Percentiles rank a stretch among this genome's conserved stretches.
Evolutionary conservation across 2,888 invertebrate genomes (phyloP).

Genomic region (Blastobasis lacticolella): DNA sequence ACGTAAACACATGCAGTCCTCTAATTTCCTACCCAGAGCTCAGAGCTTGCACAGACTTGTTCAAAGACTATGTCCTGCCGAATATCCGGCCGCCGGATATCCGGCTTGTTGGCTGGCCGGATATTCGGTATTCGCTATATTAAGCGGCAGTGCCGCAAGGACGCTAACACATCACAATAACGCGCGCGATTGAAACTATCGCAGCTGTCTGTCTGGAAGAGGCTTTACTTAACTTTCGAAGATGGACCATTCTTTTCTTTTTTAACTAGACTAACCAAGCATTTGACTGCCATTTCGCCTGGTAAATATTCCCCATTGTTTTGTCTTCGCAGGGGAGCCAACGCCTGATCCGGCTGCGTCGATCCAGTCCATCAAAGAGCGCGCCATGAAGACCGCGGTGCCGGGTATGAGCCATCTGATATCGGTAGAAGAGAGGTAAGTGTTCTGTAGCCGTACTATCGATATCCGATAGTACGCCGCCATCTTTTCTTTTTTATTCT

Average conservation of each 20-base stretch:
- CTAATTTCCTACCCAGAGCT: too few species aligned
- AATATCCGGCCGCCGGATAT: background rate
- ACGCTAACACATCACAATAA: background rate
- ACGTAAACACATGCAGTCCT: background rate
- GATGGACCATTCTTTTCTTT: background rate
- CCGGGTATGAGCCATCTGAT: conserved; percentile 35
- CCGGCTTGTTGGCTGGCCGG: background rate
- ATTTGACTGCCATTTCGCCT: background rate
- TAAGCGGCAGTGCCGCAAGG: background rate
- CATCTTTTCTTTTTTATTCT: background rate
- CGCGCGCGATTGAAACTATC: background rate
- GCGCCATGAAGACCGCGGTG: conserved; percentile 40
- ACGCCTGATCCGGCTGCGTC: conserved; percentile 2
- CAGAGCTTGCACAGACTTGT: too few species aligned
- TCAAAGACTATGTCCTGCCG: background rate
- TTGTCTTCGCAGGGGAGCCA: background rate
- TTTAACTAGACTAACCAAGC: background rate
- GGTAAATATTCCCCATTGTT: too few species aligned
- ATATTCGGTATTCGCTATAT: background rate
- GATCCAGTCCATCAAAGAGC: conserved; percentile 31
- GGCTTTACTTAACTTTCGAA: background rate
- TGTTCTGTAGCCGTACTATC: background rate
- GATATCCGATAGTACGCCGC: background rate
- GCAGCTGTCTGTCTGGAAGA: background rate
- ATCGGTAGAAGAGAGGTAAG: conserved; percentile 28